Base-by-base conservation (phyloP, 2,888 invertebrate species). In the Cepaea hortensis region DNA sequence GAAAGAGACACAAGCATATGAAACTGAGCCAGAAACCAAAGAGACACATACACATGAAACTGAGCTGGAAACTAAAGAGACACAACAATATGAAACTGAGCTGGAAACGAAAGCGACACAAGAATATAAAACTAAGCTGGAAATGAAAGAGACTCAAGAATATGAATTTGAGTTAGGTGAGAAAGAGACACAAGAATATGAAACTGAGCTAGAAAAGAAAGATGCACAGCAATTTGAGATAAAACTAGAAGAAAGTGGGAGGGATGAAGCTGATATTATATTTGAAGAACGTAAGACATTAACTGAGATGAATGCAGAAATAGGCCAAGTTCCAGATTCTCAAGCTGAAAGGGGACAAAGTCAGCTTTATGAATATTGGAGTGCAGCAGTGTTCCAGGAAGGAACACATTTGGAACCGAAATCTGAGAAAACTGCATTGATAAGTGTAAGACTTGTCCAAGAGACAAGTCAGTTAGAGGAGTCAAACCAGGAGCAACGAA, bases 171-270 rank as follows among this genome's bases (percentile, higher is more conserved):
- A 72, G 35, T 65, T 65, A 9, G 18, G 65, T 65, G 5, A 68
- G 68, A 68, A n/a, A 68, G 72, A 72, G 23, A 23, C 23, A 80
- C 23, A 65, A 81, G 81, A 81, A 81, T 11, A 6, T 68, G 81
- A 81, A 55, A 23, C 0, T 23, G 81, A 81, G 20, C 13, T 35
- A 68, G 68, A 81, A 65, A 9, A 65, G 18, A 4, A 13, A 46
- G 48, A 11, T 4, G 15, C 15, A 48, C 2, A 11, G 18, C 11
- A 68, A 11, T 68, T 18, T 15, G 20, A 68, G 68, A 20, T 15
- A 18, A 15, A 18, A 18, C 5, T 18, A 68, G 73, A 73, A 73
- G 73, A 73, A 73, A n/a, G 3, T 23, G 73, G 23, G 35, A 73
- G 73, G 0, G 11, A 55, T 23, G 23, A 4, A 13, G 35, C 35